Evolutionary conservation across 2,113 vertebrate species (phyloP).

Genomic region (Ceuthmochares aereus): DNA sequence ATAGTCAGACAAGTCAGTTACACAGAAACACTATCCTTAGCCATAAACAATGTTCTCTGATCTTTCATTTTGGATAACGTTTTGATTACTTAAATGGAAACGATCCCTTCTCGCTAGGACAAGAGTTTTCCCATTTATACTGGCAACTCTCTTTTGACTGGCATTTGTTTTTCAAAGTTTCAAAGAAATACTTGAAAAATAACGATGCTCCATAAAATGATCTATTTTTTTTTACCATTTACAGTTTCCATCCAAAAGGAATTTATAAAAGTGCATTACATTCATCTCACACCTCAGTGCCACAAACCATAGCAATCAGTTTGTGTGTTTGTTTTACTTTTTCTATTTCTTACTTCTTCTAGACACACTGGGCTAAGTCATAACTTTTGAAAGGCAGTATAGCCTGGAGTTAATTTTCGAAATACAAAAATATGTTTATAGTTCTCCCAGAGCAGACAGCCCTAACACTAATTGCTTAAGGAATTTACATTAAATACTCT

Average conservation of each 20-base stretch:
- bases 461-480: conserved; percentile 2
- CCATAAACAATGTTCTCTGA: background rate
- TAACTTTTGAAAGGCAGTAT: background rate
- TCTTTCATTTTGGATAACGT: background rate
- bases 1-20: background rate
- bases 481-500: background rate
- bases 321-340: background rate
- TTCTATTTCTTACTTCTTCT: background rate
- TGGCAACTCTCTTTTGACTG: background rate
- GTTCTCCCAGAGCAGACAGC: background rate
- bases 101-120: background rate
- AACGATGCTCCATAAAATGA: background rate
- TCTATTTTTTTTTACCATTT: background rate
- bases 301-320: background rate
- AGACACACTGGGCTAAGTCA: background rate
- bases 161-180: background rate
- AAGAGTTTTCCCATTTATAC: background rate
- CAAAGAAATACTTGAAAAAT: conserved; percentile 4
- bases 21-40: background rate
- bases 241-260: background rate
- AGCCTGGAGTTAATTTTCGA: background rate
- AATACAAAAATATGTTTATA: background rate
- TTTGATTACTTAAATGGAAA: background rate
- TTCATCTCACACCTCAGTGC: background rate
- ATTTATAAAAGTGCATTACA: background rate